These are phyloP conservation scores for Pangasius macronema DNA, from an alignment of 2,797 vertebrate species.

Conservation along the genomic window DNA sequence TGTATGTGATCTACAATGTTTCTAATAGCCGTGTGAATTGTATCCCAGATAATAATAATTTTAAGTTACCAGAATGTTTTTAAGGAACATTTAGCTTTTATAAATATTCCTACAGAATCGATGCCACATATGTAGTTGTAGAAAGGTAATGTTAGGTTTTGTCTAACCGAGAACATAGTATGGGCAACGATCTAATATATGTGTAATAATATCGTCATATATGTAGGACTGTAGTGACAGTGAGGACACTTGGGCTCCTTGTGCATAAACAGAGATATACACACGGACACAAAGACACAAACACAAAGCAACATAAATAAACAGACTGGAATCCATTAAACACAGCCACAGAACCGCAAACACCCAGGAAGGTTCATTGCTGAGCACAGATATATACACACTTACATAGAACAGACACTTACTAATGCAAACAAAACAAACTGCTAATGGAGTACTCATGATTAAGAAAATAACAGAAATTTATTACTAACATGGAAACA, in stretches of 20 bases:
- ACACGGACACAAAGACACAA: slow-evolving; percentile 34
- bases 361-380: slow-evolving; percentile 47
- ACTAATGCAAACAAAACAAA: slow-evolving; percentile 3
- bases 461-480: not conserved
- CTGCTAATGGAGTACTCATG: not conserved
- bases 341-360: slow-evolving; percentile 33
- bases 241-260: not conserved
- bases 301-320: slow-evolving; percentile 17
- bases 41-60: not conserved
- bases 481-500: slow-evolving; percentile 12
- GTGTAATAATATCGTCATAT: not conserved
- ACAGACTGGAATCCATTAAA: slow-evolving; percentile 35
- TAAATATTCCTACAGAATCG: not conserved
- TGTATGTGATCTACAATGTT: not conserved
- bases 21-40: not conserved
- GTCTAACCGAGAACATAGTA: no score
- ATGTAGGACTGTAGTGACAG: slow-evolving; percentile 11
- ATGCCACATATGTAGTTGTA: no score
- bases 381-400: slow-evolving; percentile 35
- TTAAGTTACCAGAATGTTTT: not conserved
- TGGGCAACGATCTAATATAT: not conserved
- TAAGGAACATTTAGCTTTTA: not conserved
- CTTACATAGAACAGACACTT: slow-evolving; percentile 18
- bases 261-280: slow-evolving; percentile 20
- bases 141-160: not conserved